Conservation (phyloP, 2,797 vertebrate species). For the Phrynocephalus guinanensis region DNA sequence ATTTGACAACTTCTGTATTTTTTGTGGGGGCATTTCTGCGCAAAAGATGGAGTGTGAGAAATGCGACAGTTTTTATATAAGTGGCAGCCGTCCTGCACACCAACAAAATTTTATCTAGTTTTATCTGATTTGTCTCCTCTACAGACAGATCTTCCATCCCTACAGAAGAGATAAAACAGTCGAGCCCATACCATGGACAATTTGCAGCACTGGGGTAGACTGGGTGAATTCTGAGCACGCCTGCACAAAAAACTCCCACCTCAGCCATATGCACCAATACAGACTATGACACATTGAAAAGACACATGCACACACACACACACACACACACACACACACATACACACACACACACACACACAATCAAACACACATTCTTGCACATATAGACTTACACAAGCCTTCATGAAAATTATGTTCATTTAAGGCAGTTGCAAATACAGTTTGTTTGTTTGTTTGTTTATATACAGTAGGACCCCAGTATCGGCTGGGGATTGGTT, state of each 20-base stretch:
- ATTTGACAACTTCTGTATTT: background rate
- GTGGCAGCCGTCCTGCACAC: background rate
- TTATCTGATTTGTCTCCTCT: background rate
- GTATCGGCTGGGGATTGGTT: no score
- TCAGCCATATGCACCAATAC: slow-evolving; percentile 6
- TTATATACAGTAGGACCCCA: no score
- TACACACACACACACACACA: background rate
- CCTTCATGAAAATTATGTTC: background rate
- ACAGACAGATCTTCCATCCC: background rate
- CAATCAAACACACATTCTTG: background rate
- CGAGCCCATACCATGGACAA: background rate
- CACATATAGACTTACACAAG: background rate
- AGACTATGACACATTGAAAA: slow-evolving; percentile 30
- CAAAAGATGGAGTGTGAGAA: background rate
- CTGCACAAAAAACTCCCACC: slow-evolving; percentile 11
- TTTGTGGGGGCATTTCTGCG: background rate
- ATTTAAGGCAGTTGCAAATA: background rate
- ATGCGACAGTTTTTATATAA: background rate
- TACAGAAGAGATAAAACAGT: background rate
- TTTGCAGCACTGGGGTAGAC: background rate
- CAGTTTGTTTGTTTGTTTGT: no score
- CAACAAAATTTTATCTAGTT: background rate
- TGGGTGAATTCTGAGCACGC: background rate
- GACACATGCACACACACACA: slow-evolving; percentile 13
- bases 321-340: slow-evolving; percentile 1